These are phyloP conservation scores for Knipowitschia caucasica DNA, from an alignment of 2,797 vertebrate genomes.

Conservation along the genomic window DNA sequence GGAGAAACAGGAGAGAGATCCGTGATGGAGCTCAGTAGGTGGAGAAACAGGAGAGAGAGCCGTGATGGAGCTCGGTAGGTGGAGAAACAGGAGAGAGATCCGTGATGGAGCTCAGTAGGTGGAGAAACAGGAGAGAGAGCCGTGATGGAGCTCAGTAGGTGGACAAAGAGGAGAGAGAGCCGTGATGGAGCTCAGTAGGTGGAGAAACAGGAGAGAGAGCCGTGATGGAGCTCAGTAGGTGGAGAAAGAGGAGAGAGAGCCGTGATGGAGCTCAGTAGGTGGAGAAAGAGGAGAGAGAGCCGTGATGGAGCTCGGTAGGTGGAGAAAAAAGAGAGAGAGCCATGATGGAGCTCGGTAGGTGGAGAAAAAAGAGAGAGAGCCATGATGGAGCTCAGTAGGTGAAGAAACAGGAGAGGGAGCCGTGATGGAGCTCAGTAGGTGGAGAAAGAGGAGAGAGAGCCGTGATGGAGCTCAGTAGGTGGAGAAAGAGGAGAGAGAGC, in stretches of 20 bases:
- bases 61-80: constrained; percentile 44
- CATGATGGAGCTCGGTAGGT: constrained; percentile 44
- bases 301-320: constrained; percentile 44
- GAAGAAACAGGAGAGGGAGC: constrained; percentile 46
- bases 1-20: constrained; percentile 47
- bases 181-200: constrained; percentile 44
- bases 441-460: constrained; percentile 47
- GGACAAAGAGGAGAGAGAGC: constrained; percentile 46
- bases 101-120: constrained; percentile 44
- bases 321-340: constrained; percentile 47
- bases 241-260: constrained; percentile 47
- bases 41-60: constrained; percentile 47
- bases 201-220: constrained; percentile 47
- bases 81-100: constrained; percentile 47
- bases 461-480: constrained; percentile 44
- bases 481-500: constrained; percentile 47
- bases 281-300: constrained; percentile 47
- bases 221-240: constrained; percentile 44
- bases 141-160: constrained; percentile 44
- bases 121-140: constrained; percentile 47
- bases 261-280: constrained; percentile 44
- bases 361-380: constrained; percentile 47
- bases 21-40: constrained; percentile 44
- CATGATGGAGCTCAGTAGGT: constrained; percentile 44
- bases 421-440: constrained; percentile 44